A percentile compares a stretch with the other conserved stretches of the same genome.
phyloP scores from a whole-genome alignment of 1,140 invertebrate species.

The Oscheius sp. region DNA sequence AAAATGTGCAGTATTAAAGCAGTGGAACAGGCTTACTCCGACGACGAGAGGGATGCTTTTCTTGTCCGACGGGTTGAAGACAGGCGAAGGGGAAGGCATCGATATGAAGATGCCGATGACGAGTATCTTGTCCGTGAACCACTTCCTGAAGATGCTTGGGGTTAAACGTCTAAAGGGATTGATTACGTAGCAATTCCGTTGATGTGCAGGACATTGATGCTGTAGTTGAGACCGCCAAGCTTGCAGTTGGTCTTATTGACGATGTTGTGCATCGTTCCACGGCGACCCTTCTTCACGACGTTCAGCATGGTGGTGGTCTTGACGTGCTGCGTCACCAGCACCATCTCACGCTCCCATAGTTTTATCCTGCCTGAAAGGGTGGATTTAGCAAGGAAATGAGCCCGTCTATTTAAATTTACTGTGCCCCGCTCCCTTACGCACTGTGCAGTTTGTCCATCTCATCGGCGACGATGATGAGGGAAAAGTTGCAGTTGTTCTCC shows the following conservation, averaged over 20 bases:
- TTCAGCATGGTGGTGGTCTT: neutral
- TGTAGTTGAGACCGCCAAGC: slow-evolving; percentile 41
- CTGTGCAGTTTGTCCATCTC: no score
- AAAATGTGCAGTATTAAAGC: no score
- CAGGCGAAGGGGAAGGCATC: slow-evolving; percentile 30
- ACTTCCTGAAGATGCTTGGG: neutral
- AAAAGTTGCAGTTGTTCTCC: neutral
- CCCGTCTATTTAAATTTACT: no score
- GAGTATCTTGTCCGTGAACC: slow-evolving; percentile 5
- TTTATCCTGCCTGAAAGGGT: no score
- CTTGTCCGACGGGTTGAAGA: neutral
- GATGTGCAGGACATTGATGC: neutral
- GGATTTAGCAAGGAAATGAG: no score
- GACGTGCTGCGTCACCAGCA: neutral
- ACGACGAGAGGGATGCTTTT: slow-evolving; percentile 20
- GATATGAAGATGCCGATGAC: slow-evolving; percentile 38
- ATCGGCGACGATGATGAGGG: no score
- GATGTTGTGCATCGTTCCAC: slow-evolving; percentile 16
- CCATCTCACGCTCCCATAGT: neutral
- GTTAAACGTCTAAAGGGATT: neutral
- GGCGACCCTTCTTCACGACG: neutral
- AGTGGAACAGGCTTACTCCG: no score
- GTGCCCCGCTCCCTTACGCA: no score
- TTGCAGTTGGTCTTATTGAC: slow-evolving; percentile 32
- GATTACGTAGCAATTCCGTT: neutral